Base-by-base conservation (phyloP, 2,797 vertebrate species). In the Sitta carolinensis region DNA sequence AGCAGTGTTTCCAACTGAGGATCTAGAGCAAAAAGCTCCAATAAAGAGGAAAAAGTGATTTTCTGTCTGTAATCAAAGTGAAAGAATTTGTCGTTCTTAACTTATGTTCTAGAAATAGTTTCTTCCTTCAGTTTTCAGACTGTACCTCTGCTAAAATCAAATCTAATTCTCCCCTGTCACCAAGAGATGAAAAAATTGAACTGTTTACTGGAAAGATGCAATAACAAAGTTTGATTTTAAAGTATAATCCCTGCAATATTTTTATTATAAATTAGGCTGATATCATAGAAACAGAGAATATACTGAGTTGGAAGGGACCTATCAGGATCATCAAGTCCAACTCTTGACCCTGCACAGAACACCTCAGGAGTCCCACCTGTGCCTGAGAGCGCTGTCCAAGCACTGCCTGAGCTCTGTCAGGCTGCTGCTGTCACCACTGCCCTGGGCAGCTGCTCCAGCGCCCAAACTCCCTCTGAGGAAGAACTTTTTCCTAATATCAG, bases 341-440 rank as follows among this genome's bases (percentile, higher is more conserved):
- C 16, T 55, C 22, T 13, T 62, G 42, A 1, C 10, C 23, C 16
- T 51, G 36, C n/a, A n/a, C 9, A 63, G 36, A 8, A 69, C 36
- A 50, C 22, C 32, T 36, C 22, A 23, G 26, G 26, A 14, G 3
- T n/a, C 40, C n/a, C 40, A 1, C 32, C 7, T 36, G 57, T 36
- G 16, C 11, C 27, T 12, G 1, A 48, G 26, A 43, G 36, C 36
- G 4, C 4, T 62, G 11, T 38, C 19, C 23, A 50, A 55, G 13
- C 11, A 2, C 34, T 55, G 1, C 7, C 7, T n/a, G 27, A n/a
- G 0, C 42, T 62, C 62, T 43, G 22, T 1, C 55, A 43, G 36
- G 7, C 23, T 88, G 32, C 5, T 36, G 48, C 42, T 68, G 36
- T 55, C 3, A 36, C 10, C 55, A 9, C 36, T 38, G 0, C 32